phyloP scores from a whole-genome alignment of 2,797 vertebrate genomes.

The Netta rufina region DNA sequence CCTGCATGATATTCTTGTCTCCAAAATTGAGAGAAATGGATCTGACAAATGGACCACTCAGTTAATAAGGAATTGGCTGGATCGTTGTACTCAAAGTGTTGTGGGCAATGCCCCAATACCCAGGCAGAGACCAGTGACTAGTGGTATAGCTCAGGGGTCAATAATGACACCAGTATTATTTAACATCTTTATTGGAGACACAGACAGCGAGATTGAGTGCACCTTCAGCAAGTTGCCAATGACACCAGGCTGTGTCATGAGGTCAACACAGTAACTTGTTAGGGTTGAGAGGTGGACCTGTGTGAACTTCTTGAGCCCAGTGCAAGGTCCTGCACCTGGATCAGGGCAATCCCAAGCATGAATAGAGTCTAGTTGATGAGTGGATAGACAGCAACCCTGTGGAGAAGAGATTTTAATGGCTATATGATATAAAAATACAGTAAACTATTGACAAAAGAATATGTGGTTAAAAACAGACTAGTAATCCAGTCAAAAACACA shows the following conservation, averaged over 20 bases:
- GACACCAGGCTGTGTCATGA: too few relatives aligned
- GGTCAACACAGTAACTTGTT: too few relatives aligned
- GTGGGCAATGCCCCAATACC: not conserved
- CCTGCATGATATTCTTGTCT: not conserved
- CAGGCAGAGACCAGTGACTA: not conserved
- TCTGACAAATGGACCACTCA: not conserved
- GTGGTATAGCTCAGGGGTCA: not conserved
- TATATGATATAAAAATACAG: not conserved
- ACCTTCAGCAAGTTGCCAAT: too few relatives aligned
- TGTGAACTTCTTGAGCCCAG: too few relatives aligned
- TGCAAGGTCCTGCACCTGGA: too few relatives aligned
- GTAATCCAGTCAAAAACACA: not conserved
- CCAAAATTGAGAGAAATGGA: not conserved
- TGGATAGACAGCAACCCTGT: not conserved
- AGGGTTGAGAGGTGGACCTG: too few relatives aligned
- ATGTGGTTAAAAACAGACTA: not conserved
- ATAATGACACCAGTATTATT: not conserved
- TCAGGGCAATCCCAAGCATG: too few relatives aligned
- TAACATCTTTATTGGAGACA: not conserved
- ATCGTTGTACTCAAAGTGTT: not conserved
- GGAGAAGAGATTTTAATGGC: not conserved
- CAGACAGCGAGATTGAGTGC: not conserved
- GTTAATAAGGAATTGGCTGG: not conserved
- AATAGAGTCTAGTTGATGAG: not conserved
- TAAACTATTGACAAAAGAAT: not conserved